Percentiles rank a stretch among this genome's conserved stretches.
Conservation (phyloP, 2,797 vertebrate species). For the Prionace glauca region DNA sequence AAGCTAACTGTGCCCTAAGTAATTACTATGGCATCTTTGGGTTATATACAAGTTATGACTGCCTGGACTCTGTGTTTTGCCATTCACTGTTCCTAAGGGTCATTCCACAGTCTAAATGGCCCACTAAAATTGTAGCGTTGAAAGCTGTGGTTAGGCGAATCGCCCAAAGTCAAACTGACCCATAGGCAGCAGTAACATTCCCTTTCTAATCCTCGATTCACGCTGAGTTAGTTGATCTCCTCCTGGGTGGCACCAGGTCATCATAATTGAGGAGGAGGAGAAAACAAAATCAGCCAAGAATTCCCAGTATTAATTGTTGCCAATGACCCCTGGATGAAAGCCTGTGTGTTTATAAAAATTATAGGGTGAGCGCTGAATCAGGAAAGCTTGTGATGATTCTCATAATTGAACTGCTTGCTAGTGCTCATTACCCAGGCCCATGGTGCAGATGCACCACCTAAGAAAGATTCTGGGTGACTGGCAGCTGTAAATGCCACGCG, state of each 20-base stretch:
- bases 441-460: background rate
- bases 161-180: background rate
- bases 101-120: background rate
- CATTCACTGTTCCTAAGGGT: background rate
- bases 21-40: background rate
- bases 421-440: slow-evolving; percentile 10
- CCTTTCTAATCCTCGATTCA: background rate
- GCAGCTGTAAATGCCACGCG: background rate
- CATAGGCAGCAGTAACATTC: background rate
- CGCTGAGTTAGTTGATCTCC: background rate
- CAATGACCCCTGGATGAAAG: slow-evolving; percentile 17
- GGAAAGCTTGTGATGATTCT: background rate
- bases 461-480: background rate
- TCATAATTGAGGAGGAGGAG: background rate
- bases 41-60: background rate
- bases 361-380: background rate
- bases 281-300: slow-evolving; percentile 7
- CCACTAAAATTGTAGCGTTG: background rate
- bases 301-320: slow-evolving; percentile 15
- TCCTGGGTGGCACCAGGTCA: background rate
- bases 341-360: slow-evolving; percentile 2
- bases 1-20: background rate
- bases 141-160: background rate
- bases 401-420: slow-evolving; percentile 10
- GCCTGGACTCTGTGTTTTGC: background rate